A percentile compares a stretch with the other conserved stretches of the same genome.
These are phyloP conservation scores for Gnathonemus longibarbis DNA, from an alignment of 2,113 vertebrate genomes.

Conservation along the genomic window DNA sequence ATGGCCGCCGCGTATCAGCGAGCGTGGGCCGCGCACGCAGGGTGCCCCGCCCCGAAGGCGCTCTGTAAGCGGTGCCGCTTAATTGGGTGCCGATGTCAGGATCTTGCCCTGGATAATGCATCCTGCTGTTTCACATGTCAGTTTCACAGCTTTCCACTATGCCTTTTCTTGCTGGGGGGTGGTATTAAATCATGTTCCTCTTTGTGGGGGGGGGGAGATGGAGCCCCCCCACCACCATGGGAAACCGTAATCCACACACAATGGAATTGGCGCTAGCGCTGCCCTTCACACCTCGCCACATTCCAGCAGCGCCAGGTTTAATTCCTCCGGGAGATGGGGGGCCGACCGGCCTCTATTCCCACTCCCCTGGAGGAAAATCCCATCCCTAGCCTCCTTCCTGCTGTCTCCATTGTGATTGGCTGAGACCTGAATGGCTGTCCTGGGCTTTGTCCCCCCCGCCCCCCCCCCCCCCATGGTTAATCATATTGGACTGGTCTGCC, in stretches of 20 bases:
- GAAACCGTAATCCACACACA: conserved; percentile 54
- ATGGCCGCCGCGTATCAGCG: background rate
- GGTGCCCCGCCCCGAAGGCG: background rate
- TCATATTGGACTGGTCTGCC: conserved; percentile 13
- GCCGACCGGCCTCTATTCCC: conserved; percentile 40
- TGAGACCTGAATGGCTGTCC: background rate
- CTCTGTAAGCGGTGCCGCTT: background rate
- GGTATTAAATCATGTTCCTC: conserved; percentile 39
- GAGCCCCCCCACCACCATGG: conserved; percentile 31
- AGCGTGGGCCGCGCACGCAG: background rate
- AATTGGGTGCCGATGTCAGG: background rate
- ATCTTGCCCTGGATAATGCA: background rate
- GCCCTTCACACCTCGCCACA: conserved; percentile 42
- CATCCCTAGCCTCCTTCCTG: conserved; percentile 35
- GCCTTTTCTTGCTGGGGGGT: background rate
- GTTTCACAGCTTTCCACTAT: background rate
- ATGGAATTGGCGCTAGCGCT: conserved; percentile 38
- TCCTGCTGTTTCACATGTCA: background rate
- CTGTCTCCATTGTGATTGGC: conserved; percentile 2
- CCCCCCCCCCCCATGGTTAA: background rate
- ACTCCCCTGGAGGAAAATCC: conserved; percentile 35
- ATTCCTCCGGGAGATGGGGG: conserved; percentile 53
- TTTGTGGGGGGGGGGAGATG: conserved; percentile 26
- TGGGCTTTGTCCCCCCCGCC: background rate
- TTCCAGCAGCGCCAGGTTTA: conserved; percentile 49